Percentiles rank a stretch among this genome's conserved stretches.
Evolutionary conservation across 2,113 vertebrate genomes (phyloP).

Genomic region (Carassius carassius): DNA sequence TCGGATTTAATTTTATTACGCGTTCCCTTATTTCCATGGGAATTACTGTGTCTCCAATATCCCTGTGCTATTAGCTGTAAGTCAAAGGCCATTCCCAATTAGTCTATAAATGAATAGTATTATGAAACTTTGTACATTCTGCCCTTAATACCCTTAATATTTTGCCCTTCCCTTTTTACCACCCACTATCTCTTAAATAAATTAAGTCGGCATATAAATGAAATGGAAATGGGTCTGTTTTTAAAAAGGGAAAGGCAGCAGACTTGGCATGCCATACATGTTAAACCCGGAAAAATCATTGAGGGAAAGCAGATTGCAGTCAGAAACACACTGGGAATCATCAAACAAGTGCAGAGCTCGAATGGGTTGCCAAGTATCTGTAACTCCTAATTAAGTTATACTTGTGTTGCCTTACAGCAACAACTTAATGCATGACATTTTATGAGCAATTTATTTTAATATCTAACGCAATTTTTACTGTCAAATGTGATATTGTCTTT

Average conservation of each 20-base stretch:
- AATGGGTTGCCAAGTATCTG: conserved; percentile 17
- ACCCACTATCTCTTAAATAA: conserved; percentile 30
- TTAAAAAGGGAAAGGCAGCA: too few species aligned
- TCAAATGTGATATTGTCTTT: too few species aligned
- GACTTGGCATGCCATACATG: background rate
- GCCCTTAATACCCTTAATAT: conserved; percentile 65
- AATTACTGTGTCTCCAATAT: conserved; percentile 70
- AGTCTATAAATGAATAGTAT: conserved; percentile 68
- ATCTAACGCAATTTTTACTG: background rate
- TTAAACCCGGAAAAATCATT: background rate
- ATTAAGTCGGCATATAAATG: background rate
- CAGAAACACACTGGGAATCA: background rate
- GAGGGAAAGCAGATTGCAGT: conserved; percentile 1
- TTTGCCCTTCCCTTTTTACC: conserved; percentile 68
- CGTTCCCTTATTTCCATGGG: conserved; percentile 73
- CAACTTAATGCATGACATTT: background rate
- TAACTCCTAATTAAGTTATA: conserved; percentile 19
- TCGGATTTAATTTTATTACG: conserved; percentile 76
- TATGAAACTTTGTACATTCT: conserved; percentile 65
- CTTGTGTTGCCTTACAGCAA: background rate
- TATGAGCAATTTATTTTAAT: background rate
- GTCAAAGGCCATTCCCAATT: conserved; percentile 78
- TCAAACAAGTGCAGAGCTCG: background rate
- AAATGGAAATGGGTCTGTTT: background rate
- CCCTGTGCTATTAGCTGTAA: conserved; percentile 72